A percentile compares a stretch with the other conserved stretches of the same genome.
Conservation (phyloP, 2,888 invertebrate genomes). For the Oligia fasciuncula region DNA sequence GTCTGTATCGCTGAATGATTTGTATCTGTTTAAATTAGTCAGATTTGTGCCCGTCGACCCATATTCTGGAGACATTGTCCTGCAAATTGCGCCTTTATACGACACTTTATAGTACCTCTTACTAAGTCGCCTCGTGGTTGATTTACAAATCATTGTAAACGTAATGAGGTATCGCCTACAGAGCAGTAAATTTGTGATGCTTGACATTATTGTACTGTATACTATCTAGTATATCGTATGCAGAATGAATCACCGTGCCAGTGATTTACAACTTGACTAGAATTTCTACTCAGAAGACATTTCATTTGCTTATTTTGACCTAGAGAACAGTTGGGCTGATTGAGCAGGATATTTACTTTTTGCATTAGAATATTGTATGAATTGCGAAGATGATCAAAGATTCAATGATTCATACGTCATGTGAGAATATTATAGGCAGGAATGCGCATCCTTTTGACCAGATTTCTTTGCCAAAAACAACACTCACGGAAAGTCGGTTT, state of each 20-base stretch:
- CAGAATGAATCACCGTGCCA: conserved; percentile 49
- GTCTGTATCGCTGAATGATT: conserved; percentile 61
- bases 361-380: not conserved
- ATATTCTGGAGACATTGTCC: conserved; percentile 59
- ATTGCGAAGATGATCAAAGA: not conserved
- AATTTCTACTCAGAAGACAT: conserved; percentile 55
- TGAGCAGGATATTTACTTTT: not conserved
- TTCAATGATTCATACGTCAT: not conserved
- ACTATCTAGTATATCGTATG: conserved; percentile 30
- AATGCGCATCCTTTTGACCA: not conserved
- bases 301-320: conserved; percentile 55
- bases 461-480: not conserved
- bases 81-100: conserved; percentile 57
- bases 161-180: conserved; percentile 56
- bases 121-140: conserved; percentile 45
- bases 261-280: conserved; percentile 51
- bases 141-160: conserved; percentile 66
- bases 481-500: not conserved
- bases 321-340: conserved; percentile 20
- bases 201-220: conserved; percentile 47
- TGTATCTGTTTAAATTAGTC: conserved; percentile 60
- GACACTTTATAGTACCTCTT: conserved; percentile 42
- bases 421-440: not conserved
- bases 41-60: conserved; percentile 48
- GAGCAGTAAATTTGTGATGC: conserved; percentile 44